Base-by-base conservation (phyloP, 2,888 invertebrate species). In the Dendrolimus houi region DNA sequence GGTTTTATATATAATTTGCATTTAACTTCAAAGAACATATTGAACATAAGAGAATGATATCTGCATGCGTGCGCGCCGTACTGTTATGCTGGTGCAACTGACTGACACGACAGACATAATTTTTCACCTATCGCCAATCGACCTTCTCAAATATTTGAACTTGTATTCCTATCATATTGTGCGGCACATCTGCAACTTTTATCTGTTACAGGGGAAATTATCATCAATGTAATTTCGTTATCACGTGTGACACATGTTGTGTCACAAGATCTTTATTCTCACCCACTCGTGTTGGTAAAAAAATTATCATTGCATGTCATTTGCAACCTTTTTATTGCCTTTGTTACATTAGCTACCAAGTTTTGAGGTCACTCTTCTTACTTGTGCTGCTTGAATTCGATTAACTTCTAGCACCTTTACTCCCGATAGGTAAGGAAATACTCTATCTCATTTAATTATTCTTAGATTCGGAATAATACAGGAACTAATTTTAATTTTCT, bases 141-240 rank as follows among this genome's bases (percentile, higher is more conserved):
- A 82, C 81, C 83, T 83, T 79, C 77, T 72, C 70, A 71, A 78
- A 78, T 82, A 79, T 81, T 81, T 85, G 78, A 79, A 79, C 79
- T 82, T 79, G 74, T 64, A 69, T 74, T 62, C 59, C 70, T 75
- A 74, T 77, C 75, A 67, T 65, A 67, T 61, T 62, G 63, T 60
- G 62, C 59, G 60, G 56, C 59, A 66, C 64, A 72, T 74, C 66
- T 67, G 6, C 29, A 6, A 29, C 29, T 29, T 3, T 71, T 75
- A 76, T 74, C 71, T 64, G 58, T 53, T 56, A 57, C 57, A 62
- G 58, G 61, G 62, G 63, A 64, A 53, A 64, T 68, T 71, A 66
- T 65, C 66, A 67, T 67, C 66, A 68, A 68, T 65, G 62, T 70
- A 63, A 65, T 65, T 63, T 66, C 69, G 67, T 73, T 76, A 74